These are phyloP conservation scores for Centruroides sculpturatus DNA, from an alignment of 1,140 invertebrate species.

Conservation along the genomic window DNA sequence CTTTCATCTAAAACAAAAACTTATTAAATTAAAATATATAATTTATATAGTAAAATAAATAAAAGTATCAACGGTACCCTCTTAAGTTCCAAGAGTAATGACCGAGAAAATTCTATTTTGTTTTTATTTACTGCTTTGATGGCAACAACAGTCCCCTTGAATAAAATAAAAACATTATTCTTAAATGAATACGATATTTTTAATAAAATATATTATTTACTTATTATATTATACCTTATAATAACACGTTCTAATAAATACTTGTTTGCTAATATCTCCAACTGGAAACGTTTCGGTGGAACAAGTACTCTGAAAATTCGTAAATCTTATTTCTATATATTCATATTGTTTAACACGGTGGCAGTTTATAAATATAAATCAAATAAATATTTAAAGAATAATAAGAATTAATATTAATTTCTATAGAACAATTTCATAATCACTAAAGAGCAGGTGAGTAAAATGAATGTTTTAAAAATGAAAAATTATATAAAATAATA, in stretches of 20 bases:
- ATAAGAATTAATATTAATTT: no score
- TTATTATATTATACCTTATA: slow-evolving; percentile 12
- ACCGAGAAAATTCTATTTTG: slow-evolving; percentile 70
- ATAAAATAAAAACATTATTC: slow-evolving; percentile 2
- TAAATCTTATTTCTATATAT: no score
- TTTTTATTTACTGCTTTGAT: slow-evolving; percentile 62
- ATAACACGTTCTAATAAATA: slow-evolving; percentile 16
- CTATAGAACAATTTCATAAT: no score
- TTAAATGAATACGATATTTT: not conserved
- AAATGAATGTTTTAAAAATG: no score
- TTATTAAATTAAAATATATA: no score
- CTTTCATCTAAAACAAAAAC: slow-evolving; percentile 56
- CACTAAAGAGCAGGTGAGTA: no score
- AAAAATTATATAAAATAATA: no score
- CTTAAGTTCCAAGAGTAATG: slow-evolving; percentile 77
- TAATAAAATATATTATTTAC: no score
- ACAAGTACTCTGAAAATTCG: slow-evolving; percentile 12
- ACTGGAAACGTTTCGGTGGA: slow-evolving; percentile 16
- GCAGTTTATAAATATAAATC: no score
- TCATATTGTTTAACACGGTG: no score
- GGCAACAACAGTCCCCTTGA: slow-evolving; percentile 59
- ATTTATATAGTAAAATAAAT: not conserved
- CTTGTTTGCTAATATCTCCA: slow-evolving; percentile 5
- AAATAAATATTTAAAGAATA: no score
- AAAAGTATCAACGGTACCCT: slow-evolving; percentile 34